Evolutionary conservation across 2,888 invertebrate species (phyloP).

Genomic region (Lydus trimaculatus): DNA sequence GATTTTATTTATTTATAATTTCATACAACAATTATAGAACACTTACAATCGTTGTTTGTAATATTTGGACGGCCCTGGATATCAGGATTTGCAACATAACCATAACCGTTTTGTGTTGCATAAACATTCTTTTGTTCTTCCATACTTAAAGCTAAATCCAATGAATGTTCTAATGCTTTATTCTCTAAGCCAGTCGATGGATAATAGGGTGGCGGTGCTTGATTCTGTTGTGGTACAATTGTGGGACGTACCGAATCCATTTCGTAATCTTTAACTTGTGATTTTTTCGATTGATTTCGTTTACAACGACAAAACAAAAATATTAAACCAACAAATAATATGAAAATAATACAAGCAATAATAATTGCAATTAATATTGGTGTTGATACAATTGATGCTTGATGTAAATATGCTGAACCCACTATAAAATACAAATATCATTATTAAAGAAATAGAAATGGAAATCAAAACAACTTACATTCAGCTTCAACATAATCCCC

Average conservation of each 20-base stretch:
- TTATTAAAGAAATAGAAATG: not conserved
- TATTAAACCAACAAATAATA: constrained; percentile 76
- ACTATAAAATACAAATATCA: constrained; percentile 65
- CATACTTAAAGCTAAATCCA: constrained; percentile 82
- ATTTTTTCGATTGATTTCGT: constrained; percentile 81
- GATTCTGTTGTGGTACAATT: constrained; percentile 85
- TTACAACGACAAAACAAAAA: constrained; percentile 88
- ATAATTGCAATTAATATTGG: constrained; percentile 81
- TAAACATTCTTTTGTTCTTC: constrained; percentile 89
- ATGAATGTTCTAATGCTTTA: constrained; percentile 88
- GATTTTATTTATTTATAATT: constrained; percentile 1
- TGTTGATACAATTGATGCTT: constrained; percentile 78
- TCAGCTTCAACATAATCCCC: constrained; percentile 86
- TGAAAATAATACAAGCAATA: constrained; percentile 81
- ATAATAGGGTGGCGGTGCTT: constrained; percentile 89
- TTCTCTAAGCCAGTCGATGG: constrained; percentile 90
- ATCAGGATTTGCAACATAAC: constrained; percentile 77
- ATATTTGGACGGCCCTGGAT: constrained; percentile 73
- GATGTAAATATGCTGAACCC: constrained; percentile 81
- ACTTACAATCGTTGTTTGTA: constrained; percentile 84
- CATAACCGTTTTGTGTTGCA: constrained; percentile 84
- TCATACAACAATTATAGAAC: constrained; percentile 1
- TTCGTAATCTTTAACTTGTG: constrained; percentile 87
- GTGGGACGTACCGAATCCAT: constrained; percentile 88
- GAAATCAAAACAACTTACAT: constrained; percentile 66